Base-by-base conservation (phyloP, 2,888 invertebrate species). In the Tipula unca region DNA sequence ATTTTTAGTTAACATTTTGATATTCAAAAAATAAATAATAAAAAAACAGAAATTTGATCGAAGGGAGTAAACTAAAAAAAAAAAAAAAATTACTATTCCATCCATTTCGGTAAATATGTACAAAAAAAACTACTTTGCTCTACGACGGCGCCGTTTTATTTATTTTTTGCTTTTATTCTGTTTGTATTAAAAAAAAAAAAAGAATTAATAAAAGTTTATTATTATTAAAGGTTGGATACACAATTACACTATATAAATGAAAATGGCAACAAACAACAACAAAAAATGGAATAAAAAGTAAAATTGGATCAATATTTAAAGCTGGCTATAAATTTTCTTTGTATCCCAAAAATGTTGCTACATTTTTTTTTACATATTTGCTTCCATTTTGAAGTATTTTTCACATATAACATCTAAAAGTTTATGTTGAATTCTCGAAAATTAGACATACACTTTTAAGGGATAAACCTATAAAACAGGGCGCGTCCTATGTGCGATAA, bases 161-260 rank as follows among this genome's bases (percentile, higher is more conserved):
- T 69, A 25, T 69, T 69, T 69, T 69, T 69, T 20, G 25, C 10
- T 25, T 25, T 29, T 83, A 32, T 82, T 82, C 29, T 32, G 83
- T 83, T 83, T 83, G 35, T 83, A 32, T 83, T 83, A 32, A 32
- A 29, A 83, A 83, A 36, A n/a, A n/a, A 29, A 83, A 83, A 83
- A 83, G 83, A 83, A 83, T 83, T 83, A 83, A 83, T 83, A 83
- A 35, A 83, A 29, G 29, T 32, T 35, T 32, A 32, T 83, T 83
- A 83, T 83, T 83, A 32, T 83, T 83, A 83, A 83, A 83, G 83
- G 83, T 83, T 83, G 83, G 32, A 83, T 83, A 83, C 83, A 83
- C 83, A 83, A 83, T 32, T 32, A 83, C 29, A 83, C 14, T 83
- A 83, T 83, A 83, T 83, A 83, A 83, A 83, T 83, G 29, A 83